Percentiles rank a stretch among this genome's conserved stretches.
Evolutionary conservation across 2,797 vertebrate species (phyloP).

Genomic region (Discoglossus pictus): DNA sequence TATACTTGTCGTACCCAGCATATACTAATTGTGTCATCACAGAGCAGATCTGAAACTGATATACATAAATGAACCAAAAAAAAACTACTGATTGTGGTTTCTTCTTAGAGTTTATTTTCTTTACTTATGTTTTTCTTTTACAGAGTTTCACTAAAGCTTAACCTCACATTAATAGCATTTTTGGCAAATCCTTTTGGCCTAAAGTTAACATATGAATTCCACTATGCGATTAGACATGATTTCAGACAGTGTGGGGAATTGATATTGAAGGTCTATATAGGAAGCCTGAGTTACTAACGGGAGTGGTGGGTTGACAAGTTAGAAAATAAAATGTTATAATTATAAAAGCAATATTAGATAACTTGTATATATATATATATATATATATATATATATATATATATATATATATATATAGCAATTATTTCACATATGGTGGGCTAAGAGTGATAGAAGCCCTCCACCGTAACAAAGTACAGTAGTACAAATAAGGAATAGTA

Average conservation of each 20-base stretch:
- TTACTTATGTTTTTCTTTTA: slow-evolving; percentile 43
- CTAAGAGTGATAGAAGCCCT: too few species aligned
- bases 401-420: too few species aligned
- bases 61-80: slow-evolving; percentile 27
- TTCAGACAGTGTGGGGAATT: slow-evolving; percentile 37
- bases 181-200: slow-evolving; percentile 43
- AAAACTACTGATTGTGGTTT: slow-evolving; percentile 26
- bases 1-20: background rate
- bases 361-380: too few species aligned
- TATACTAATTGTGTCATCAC: slow-evolving; percentile 17
- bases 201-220: slow-evolving; percentile 25
- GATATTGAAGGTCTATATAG: slow-evolving; percentile 14
- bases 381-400: too few species aligned
- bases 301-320: too few species aligned
- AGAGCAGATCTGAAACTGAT: slow-evolving; percentile 11
- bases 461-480: too few species aligned
- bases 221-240: slow-evolving; percentile 23
- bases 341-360: too few species aligned
- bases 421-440: too few species aligned
- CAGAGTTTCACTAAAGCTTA: slow-evolving; percentile 40
- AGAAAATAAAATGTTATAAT: too few species aligned
- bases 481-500: too few species aligned
- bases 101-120: slow-evolving; percentile 16
- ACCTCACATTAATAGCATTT: slow-evolving; percentile 47
- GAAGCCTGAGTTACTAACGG: background rate